These are phyloP conservation scores for Drosophila guanche DNA, from an alignment of 1,140 invertebrate species.

Conservation along the genomic window DNA sequence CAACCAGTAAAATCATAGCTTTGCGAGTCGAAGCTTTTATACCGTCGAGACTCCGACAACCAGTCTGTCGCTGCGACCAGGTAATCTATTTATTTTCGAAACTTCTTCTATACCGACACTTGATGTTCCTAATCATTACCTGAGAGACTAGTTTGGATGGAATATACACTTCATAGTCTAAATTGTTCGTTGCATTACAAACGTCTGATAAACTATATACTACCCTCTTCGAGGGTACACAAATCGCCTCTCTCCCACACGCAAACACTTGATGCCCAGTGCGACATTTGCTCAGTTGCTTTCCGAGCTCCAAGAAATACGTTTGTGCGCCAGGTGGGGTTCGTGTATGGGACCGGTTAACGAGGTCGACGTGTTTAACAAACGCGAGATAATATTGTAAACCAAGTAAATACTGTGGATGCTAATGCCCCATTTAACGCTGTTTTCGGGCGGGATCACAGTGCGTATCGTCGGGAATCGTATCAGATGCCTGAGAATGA, in stretches of 20 bases:
- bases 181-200: too few relatives aligned
- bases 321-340: slow-evolving; percentile 25
- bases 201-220: too few relatives aligned
- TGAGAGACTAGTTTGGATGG: too few relatives aligned
- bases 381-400: slow-evolving; percentile 42
- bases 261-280: slow-evolving; percentile 42
- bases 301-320: slow-evolving; percentile 33
- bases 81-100: too few relatives aligned
- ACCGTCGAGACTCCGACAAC: too few relatives aligned
- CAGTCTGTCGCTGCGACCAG: too few relatives aligned
- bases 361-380: slow-evolving; percentile 50
- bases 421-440: not conserved
- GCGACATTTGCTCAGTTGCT: slow-evolving; percentile 33
- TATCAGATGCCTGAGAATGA: slow-evolving; percentile 23
- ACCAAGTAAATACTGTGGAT: slow-evolving; percentile 40
- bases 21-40: too few relatives aligned
- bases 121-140: too few relatives aligned
- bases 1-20: not conserved
- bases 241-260: slow-evolving; percentile 23
- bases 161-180: not conserved
- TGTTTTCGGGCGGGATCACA: slow-evolving; percentile 31
- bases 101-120: too few relatives aligned
- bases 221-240: not conserved
- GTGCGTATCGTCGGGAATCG: slow-evolving; percentile 6
- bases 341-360: slow-evolving; percentile 48